These are phyloP conservation scores for Procambarus virginalis DNA, from an alignment of 1,140 invertebrate species.

Conservation along the genomic window DNA sequence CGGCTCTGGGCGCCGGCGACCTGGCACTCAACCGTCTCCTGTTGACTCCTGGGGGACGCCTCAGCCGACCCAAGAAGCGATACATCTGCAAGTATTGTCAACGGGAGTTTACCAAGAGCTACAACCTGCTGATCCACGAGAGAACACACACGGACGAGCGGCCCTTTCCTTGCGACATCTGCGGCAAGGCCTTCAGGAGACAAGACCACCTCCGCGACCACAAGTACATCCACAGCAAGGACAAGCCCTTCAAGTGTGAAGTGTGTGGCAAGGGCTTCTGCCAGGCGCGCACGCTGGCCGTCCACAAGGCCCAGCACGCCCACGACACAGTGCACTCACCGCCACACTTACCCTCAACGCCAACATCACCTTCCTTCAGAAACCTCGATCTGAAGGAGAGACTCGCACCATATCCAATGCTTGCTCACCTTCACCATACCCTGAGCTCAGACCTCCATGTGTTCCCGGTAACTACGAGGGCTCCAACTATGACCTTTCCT, in stretches of 20 bases:
- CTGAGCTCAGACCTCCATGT: constrained; percentile 44
- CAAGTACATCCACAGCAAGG: constrained; percentile 69
- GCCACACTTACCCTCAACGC: constrained; percentile 1
- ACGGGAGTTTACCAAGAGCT: constrained; percentile 69
- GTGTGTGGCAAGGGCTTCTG: constrained; percentile 98
- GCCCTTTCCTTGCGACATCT: constrained; percentile 79
- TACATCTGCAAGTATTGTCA: constrained; percentile 76
- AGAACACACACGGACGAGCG: constrained; percentile 79
- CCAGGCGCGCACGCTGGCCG: constrained; percentile 80
- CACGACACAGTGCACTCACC: constrained; percentile 78
- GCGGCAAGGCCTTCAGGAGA: constrained; percentile 81
- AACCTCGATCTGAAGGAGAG: constrained; percentile 48
- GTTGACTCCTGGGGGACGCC: constrained; percentile 56
- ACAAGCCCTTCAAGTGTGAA: constrained; percentile 66
- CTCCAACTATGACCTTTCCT: neutral
- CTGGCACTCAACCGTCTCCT: constrained; percentile 59
- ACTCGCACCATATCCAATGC: constrained; percentile 46
- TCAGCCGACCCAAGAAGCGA: constrained; percentile 94
- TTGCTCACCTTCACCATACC: constrained; percentile 41
- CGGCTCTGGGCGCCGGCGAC: constrained; percentile 40
- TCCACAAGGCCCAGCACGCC: constrained; percentile 78
- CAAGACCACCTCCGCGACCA: constrained; percentile 67
- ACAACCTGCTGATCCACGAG: constrained; percentile 72
- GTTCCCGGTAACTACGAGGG: constrained; percentile 15
- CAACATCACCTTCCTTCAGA: constrained; percentile 36